Evolutionary conservation across 1,140 invertebrate genomes (phyloP).

Genomic region (Thaumatotibia leucotreta): DNA sequence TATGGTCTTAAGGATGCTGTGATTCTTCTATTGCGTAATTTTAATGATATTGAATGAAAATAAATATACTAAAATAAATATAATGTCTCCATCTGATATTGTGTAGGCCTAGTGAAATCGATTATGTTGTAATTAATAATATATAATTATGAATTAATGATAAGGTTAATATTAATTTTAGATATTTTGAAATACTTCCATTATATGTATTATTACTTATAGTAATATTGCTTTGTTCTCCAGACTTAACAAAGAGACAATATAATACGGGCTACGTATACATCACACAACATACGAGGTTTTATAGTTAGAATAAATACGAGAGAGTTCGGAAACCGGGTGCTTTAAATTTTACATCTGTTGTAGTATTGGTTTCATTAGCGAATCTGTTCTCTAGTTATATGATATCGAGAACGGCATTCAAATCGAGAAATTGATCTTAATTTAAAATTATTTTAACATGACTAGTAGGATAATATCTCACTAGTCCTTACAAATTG

Average conservation of each 20-base stretch:
- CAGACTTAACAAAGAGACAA: conserved; percentile 57
- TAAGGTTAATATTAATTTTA: conserved; percentile 56
- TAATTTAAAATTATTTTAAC: too few relatives aligned
- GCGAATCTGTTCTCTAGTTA: conserved; percentile 58
- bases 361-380: conserved; percentile 71
- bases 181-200: conserved; percentile 69
- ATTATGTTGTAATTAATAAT: conserved; percentile 68
- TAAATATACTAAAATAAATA: conserved; percentile 48
- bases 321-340: conserved; percentile 73
- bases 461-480: too few relatives aligned
- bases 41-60: conserved; percentile 59
- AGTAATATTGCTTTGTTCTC: conserved; percentile 58
- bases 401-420: conserved; percentile 29
- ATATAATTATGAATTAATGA: conserved; percentile 37
- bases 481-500: too few relatives aligned
- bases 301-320: conserved; percentile 69
- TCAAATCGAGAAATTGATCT: too few relatives aligned
- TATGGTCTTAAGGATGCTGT: conserved; percentile 75
- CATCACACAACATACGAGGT: conserved; percentile 57
- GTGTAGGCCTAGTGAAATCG: conserved; percentile 68
- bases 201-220: conserved; percentile 36
- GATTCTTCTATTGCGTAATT: conserved; percentile 76
- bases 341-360: conserved; percentile 75
- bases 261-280: conserved; percentile 64
- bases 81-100: conserved; percentile 68